phyloP scores from a whole-genome alignment of 1,140 invertebrate genomes.

The Cataglyphis hispanica region DNA sequence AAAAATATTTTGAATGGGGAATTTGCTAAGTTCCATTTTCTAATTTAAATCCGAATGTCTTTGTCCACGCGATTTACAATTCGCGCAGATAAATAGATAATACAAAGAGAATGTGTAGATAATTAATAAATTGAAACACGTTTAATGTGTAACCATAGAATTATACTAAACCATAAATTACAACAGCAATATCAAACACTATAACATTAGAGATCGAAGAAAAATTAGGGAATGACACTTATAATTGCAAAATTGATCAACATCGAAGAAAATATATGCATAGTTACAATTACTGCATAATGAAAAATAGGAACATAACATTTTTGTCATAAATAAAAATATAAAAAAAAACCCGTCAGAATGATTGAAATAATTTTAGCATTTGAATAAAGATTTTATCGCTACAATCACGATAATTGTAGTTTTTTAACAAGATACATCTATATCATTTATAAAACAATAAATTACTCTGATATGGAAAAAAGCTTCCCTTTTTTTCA shows the following conservation, averaged over 20 bases:
- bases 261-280: neutral
- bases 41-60: neutral
- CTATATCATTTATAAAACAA: constrained; percentile 5
- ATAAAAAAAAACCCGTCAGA: neutral
- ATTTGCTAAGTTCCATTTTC: constrained; percentile 65
- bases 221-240: constrained; percentile 30
- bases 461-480: constrained; percentile 22
- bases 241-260: constrained; percentile 28
- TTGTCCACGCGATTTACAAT: neutral
- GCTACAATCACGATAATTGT: constrained; percentile 32
- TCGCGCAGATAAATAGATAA: neutral
- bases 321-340: neutral
- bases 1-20: constrained; percentile 36
- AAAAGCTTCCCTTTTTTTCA: neutral
- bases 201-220: constrained; percentile 1
- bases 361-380: constrained; percentile 13
- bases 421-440: constrained; percentile 38
- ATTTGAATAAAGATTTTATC: constrained; percentile 32
- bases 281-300: neutral
- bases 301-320: constrained; percentile 14
- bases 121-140: constrained; percentile 16
- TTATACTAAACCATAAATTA: constrained; percentile 14
- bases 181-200: constrained; percentile 15
- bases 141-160: constrained; percentile 4
- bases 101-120: neutral